Base-by-base conservation (phyloP, 1,140 invertebrate genomes). In the Bursaphelenchus mucronatus region DNA sequence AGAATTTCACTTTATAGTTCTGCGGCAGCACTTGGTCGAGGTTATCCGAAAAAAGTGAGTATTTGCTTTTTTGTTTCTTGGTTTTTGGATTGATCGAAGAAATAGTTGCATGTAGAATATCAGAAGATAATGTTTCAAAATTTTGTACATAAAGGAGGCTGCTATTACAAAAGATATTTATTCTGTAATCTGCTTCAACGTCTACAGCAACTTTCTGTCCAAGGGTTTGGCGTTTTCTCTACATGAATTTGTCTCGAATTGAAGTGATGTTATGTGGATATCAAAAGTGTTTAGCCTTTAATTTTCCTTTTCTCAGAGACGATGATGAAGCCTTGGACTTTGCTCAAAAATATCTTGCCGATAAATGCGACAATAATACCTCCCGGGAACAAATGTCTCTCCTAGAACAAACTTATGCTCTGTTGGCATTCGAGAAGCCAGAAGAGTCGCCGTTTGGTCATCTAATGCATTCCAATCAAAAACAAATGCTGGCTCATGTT, bases 371-470 rank as follows among this genome's bases (percentile, higher is more conserved):
- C 8, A 58, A 70, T 30, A 61, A 53, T 10, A 41, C 67, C 46
- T 50, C 74, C 82, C 30, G 30, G 30, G 40, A 81, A 45, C 44
- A 64, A 39, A 61, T 73, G 46, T 43, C 54, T 40, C 76, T 87
- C 71, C 76, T 87, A 41, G 86, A 87, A 75, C 78, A 93, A 67
- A 97, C 94, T 0, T 83, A 97, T 45, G 93, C 94, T 0, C 83
- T 98, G 13, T 83, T 98, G 9, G 95, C 94, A 8, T 98, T 98
- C 83, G 94, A 97, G 64, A 91, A 97, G 76, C 94, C 94, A 0
- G 88, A 90, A 71, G 88, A 87, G 56, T 94, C 91, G 67, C 94
- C 94, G 0, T 97, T 96, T 84, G 89, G 91, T 47, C 92, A 97
- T 82, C 84, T 98, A 13, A 83, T 98, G n/a, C 88, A 92, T 73